phyloP scores from a whole-genome alignment of 2,113 vertebrate genomes.

The Ginglymostoma cirratum region DNA sequence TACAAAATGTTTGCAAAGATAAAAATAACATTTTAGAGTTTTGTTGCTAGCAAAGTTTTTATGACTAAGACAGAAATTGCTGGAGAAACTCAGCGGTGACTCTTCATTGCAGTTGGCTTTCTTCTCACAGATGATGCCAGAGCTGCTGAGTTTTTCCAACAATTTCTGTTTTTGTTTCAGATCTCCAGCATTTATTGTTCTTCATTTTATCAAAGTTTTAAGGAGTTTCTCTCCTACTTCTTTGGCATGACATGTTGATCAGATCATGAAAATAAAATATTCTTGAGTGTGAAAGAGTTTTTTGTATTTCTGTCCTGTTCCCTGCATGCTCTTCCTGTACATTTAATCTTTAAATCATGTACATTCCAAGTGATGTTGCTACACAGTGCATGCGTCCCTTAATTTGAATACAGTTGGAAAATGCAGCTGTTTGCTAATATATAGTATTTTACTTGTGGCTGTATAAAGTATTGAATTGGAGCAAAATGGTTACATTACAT shows the following conservation, averaged over 20 bases:
- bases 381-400: neutral
- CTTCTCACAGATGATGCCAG: no score
- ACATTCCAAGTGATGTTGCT: neutral
- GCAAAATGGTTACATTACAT: no score
- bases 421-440: neutral
- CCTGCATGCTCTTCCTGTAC: neutral
- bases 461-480: neutral
- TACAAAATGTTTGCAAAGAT: neutral
- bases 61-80: no score
- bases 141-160: no score
- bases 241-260: neutral
- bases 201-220: neutral
- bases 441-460: neutral
- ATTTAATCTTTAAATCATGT: neutral
- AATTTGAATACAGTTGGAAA: neutral
- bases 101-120: no score
- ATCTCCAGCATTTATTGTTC: no score
- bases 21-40: neutral
- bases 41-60: neutral
- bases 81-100: no score
- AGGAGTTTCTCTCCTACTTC: neutral
- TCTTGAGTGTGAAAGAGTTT: neutral
- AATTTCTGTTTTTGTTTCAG: no score
- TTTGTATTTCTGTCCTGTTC: neutral
- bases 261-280: neutral